Evolutionary conservation across 2,113 vertebrate species (phyloP), one percentile per base, ranked within the genome.

Genomic region (Gymnobelideus leadbeateri): DNA sequence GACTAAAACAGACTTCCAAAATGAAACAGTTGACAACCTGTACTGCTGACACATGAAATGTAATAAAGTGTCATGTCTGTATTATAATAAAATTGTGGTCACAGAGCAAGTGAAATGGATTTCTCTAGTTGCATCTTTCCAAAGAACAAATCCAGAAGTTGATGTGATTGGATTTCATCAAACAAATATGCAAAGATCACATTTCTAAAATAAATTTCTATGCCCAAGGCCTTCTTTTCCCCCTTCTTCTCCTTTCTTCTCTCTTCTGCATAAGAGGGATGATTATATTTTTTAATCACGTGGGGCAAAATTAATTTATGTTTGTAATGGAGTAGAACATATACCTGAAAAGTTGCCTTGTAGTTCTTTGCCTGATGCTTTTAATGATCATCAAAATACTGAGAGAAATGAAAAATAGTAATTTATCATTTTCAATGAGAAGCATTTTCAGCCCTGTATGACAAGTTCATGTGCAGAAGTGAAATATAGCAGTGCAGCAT

Each of bases 371-470:
- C 24, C 94, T 92, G 89, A 43, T 92, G 77, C 51, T 96, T 96
- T 95, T 94, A 97, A 96, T 95, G 43, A 47, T 91, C 93, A 47
- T 55, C 49, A 90, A 89, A 92, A 77, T 93, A 89, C 94, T 96
- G 94, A 95, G 89, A 90, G 6, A 68, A 68, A 37, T 68, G 61
- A 68, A 37, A n/a, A 95, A 96, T 93, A 96, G 95, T 97, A 97
- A 97, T 51, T 96, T 46, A 97, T 94, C 89, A 90, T 61, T 95
- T 92, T 91, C 92, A 51, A 89, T 93, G 95, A 96, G 95, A 93
- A 26, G 37, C 0, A 0, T 55, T 31, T 96, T 94, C 57, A 55
- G 95, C 96, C 10, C 97, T 94, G 92, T 91, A 25, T 61, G 31
- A 1, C 93, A 91, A 92, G 0, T 26, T 95, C 91, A 96, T 97